Conservation (phyloP, 2,888 invertebrate species). For the Caenorhabditis doughertyi region DNA sequence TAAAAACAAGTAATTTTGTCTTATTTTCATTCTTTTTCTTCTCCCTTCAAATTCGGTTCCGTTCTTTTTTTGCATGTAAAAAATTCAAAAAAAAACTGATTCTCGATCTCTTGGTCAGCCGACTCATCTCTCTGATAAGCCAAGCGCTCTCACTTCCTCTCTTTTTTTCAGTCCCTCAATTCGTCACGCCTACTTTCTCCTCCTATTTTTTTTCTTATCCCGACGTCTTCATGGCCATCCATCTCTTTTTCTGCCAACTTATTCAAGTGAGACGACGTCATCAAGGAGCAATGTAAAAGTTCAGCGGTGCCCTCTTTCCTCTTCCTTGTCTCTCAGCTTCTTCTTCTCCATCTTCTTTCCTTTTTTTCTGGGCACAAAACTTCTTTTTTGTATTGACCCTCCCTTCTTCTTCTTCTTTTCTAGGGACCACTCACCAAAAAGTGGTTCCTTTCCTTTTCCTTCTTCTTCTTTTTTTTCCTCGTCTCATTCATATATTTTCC, state of each 20-base stretch:
- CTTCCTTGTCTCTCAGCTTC: conserved; percentile 21
- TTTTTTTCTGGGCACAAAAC: conserved; percentile 44
- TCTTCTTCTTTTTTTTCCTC: conserved; percentile 15
- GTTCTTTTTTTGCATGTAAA: background rate
- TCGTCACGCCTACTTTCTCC: conserved; percentile 49
- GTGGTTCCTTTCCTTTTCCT: conserved; percentile 43
- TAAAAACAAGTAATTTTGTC: conserved; percentile 3
- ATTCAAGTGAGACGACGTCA: conserved; percentile 55
- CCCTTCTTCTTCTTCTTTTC: conserved; percentile 25
- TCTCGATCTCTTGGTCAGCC: conserved; percentile 41
- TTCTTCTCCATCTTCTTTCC: conserved; percentile 10
- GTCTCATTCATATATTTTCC: conserved; percentile 37
- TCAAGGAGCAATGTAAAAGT: conserved; percentile 60
- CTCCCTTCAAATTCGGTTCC: background rate
- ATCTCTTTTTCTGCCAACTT: conserved; percentile 45
- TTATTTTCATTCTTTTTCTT: conserved; percentile 6
- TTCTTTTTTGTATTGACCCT: conserved; percentile 59
- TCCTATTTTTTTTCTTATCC: conserved; percentile 19
- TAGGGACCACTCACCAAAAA: conserved; percentile 62
- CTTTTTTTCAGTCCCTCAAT: conserved; percentile 11
- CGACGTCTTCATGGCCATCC: conserved; percentile 8
- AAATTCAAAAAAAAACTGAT: conserved; percentile 17
- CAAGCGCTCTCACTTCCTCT: conserved; percentile 5
- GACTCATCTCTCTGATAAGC: conserved; percentile 35
- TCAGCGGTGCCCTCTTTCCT: conserved; percentile 23